Conservation (phyloP, 2,113 vertebrate species). For the Rhipidura dahli region DNA sequence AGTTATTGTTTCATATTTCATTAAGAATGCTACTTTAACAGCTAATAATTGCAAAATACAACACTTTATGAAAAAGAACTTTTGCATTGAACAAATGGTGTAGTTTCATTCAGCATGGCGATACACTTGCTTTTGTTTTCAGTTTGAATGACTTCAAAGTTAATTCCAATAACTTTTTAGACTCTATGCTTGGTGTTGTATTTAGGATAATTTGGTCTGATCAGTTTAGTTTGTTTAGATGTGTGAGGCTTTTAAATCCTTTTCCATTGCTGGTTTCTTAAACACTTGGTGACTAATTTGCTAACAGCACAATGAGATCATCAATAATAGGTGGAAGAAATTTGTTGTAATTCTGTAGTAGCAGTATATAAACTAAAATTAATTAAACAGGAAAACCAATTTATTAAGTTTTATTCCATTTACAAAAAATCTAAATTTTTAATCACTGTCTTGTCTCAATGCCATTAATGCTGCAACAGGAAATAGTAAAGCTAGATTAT, state of each 20-base stretch:
- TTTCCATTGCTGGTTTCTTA: background rate
- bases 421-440: background rate
- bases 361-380: background rate
- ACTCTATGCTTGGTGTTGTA: background rate
- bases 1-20: background rate
- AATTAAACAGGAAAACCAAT: slow-evolving; percentile 1
- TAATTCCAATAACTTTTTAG: background rate
- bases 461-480: background rate
- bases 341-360: background rate
- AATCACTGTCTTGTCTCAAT: background rate
- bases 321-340: background rate
- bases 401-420: background rate
- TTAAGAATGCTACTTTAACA: background rate
- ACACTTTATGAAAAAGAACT: background rate
- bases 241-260: background rate
- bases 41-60: background rate
- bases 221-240: background rate
- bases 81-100: background rate
- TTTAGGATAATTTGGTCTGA: background rate
- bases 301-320: background rate
- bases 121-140: background rate
- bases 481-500: background rate
- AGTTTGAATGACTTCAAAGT: background rate
- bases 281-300: background rate
- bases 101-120: background rate